phyloP scores from a whole-genome alignment of 2,888 invertebrate genomes.

The Anorthoa munda region DNA sequence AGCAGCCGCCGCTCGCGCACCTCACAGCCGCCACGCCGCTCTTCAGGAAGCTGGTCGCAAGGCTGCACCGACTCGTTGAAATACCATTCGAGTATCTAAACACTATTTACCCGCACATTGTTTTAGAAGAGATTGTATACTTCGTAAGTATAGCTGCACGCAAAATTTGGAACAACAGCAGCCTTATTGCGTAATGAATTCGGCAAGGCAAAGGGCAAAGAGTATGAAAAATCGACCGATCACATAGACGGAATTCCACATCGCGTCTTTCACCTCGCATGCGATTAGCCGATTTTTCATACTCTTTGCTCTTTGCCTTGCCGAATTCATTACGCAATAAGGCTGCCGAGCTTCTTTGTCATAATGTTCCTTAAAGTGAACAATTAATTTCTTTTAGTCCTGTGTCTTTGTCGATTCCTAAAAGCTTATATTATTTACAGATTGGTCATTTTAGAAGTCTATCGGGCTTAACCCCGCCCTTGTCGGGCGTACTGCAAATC shows the following conservation, averaged over 20 bases:
- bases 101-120: conserved; percentile 92
- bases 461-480: conserved; percentile 79
- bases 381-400: neutral
- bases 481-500: conserved; percentile 92
- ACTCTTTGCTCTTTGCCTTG: no score
- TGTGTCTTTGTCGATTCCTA: neutral
- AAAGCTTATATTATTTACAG: conserved; percentile 78
- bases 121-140: conserved; percentile 92
- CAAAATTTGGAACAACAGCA: neutral
- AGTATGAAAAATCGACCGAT: no score
- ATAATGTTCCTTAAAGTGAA: neutral
- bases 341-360: neutral
- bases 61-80: conserved; percentile 91
- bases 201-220: no score
- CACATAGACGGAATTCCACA: no score
- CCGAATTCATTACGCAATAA: no score
- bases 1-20: conserved; percentile 90
- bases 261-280: no score
- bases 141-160: conserved; percentile 84
- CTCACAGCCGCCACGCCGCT: conserved; percentile 92
- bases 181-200: neutral
- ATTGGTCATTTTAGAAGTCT: conserved; percentile 92
- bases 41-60: conserved; percentile 92
- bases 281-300: no score
- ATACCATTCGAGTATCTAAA: conserved; percentile 92